Base-by-base conservation (phyloP, 2,888 invertebrate species). In the Phorcus lineatus region DNA sequence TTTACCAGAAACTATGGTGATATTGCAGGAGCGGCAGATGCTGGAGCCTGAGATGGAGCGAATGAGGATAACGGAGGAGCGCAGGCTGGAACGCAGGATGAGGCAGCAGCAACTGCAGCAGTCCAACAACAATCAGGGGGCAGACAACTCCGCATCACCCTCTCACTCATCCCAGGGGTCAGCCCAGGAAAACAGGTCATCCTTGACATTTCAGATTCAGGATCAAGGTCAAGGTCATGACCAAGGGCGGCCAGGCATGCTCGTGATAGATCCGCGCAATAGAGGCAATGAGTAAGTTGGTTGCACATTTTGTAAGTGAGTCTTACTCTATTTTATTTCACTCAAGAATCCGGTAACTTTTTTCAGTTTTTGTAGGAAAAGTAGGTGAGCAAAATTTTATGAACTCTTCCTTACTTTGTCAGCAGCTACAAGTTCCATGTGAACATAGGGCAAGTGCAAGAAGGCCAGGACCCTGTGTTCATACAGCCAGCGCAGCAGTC, bases 21-120 rank as follows among this genome's bases (percentile, higher is more conserved):
- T 74, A 78, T 47, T 55, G 17, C 79, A 88, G 87, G 87, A 89
- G 81, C 80, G 83, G 57, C 76, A 87, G 54, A 24, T 84, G 40
- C 80, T 85, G 40, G 82, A 85, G 52, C 83, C 86, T 6, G 87
- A 85, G 54, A 82, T 78, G 79, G 82, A 83, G 54, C 83, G 81
- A 22, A 81, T 80, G 67, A 67, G 75, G 19, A 22, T 81, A 13
- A 54, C 83, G 28, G 85, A 86, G 47, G 85, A 86, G 70, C 67
- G 83, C 2, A 77, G 83, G 11, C 83, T 80, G 9, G 83, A 86
- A 67, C 81, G 84, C 52, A 77, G 67, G 22, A 24, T 24, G 13
- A 17, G 40, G 24, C 19, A 55, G 28, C 57, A 19, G 47, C 70
- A 55, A 3, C 66, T 62, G 28, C 77, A 79, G 74, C 55, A 67